Evolutionary conservation across 2,797 vertebrate species (phyloP), one percentile per base, ranked within the genome.

Genomic region (Acridotheres tristis): DNA sequence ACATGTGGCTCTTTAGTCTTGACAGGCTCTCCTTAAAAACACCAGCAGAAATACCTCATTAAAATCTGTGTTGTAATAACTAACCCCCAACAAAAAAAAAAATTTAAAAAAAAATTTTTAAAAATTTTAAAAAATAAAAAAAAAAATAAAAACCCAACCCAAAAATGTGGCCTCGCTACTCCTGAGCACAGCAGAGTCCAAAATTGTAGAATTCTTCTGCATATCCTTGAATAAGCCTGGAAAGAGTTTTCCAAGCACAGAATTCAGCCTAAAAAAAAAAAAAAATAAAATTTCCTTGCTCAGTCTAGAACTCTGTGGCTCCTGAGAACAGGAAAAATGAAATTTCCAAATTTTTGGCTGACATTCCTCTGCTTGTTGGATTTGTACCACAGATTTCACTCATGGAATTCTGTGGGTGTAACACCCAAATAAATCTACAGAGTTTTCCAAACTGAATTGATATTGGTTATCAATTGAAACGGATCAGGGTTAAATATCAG

Each of bases 41-140:
- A 95, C 86, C 93, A 88, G 88, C 83, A 93, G 71, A 95, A 95
- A 93, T 45, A 66, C 76, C 90, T 90, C 84, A 45, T 93, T 93
- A 92, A 90, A 89, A 88, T 57, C 66, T 4, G 15, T 36, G 21
- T 3, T 71, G 57, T 10, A 30, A 8, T 2, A 73, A 36, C 82
- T 86, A 59, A 59, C 40, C 27, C 15, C 15, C 8, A 13, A 22
- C 22, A 48, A 27, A 51, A 51, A 51, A 27, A 51, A 29, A 29
- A 51, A 50, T 11, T 40, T 40, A 40, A 40, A 40, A 40, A 40
- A 40, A 40, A 36, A n/a, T n/a, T 36, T 36, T 40, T 13, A 40
- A 40, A n/a, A n/a, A n/a, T n/a, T n/a, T n/a, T n/a, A n/a, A 40
- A 40, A 19, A 26, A 47, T 21, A 25, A 26, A 26, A 45, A 45